Conservation (phyloP, 1,140 invertebrate species). For the Arctopsyche grandis region DNA sequence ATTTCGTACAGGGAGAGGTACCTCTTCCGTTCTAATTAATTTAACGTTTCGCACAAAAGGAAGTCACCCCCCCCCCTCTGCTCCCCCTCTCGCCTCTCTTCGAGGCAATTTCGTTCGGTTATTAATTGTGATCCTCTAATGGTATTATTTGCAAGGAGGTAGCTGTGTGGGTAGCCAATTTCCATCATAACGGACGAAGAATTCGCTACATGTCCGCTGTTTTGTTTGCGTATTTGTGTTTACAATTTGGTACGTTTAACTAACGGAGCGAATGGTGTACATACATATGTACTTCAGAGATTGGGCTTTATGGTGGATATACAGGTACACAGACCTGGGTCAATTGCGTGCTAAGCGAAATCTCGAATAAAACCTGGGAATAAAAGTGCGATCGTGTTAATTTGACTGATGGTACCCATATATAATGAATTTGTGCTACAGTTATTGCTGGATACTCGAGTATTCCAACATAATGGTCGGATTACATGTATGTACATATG, state of each 20-base stretch:
- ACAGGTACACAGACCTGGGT: too few relatives aligned
- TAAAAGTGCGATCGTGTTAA: too few relatives aligned
- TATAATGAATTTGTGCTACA: too few relatives aligned
- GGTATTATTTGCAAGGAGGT: neutral
- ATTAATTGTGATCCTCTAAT: slow-evolving; percentile 29
- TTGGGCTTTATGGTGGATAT: too few relatives aligned
- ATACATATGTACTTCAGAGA: too few relatives aligned
- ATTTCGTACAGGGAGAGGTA: neutral
- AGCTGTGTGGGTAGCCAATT: slow-evolving; percentile 1
- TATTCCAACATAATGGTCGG: too few relatives aligned
- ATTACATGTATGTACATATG: too few relatives aligned
- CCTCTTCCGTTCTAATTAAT: slow-evolving; percentile 21
- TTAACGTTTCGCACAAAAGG: slow-evolving; percentile 25
- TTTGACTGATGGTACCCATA: too few relatives aligned
- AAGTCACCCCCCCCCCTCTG: neutral
- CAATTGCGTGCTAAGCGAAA: too few relatives aligned
- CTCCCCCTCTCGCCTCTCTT: neutral
- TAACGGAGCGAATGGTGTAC: neutral
- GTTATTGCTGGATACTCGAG: too few relatives aligned
- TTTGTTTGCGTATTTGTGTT: neutral
- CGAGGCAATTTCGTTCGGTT: slow-evolving; percentile 17
- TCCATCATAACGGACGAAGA: neutral
- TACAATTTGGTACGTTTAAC: neutral
- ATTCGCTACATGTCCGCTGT: neutral
- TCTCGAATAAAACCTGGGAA: too few relatives aligned